Percentiles rank a stretch among this genome's conserved stretches.
These are phyloP conservation scores for Patella caerulea DNA, from an alignment of 2,888 invertebrate species.

Conservation along the genomic window DNA sequence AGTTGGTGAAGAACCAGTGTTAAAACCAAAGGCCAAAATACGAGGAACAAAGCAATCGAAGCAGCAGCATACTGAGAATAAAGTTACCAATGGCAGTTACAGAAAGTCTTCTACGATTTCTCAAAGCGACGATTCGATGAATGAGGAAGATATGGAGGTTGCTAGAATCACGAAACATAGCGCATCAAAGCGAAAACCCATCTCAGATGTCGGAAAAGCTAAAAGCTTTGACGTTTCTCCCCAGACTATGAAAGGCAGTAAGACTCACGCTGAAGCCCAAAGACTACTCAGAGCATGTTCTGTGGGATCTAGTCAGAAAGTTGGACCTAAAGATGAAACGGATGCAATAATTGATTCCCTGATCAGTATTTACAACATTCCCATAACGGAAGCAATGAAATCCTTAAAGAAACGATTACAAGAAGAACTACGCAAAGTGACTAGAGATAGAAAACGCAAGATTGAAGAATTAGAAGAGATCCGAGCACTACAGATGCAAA, in stretches of 20 bases:
- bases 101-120: slow-evolving; percentile 33
- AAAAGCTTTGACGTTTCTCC: slow-evolving; percentile 39
- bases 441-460: slow-evolving; percentile 68
- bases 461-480: slow-evolving; percentile 73
- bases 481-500: slow-evolving; percentile 64
- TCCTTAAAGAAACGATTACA: slow-evolving; percentile 70
- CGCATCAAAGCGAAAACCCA: slow-evolving; percentile 31
- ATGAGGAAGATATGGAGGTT: slow-evolving; percentile 61
- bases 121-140: slow-evolving; percentile 58
- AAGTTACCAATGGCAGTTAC: slow-evolving; percentile 1
- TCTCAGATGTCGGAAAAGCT: slow-evolving; percentile 36
- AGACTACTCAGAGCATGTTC: slow-evolving; percentile 19
- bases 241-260: background rate
- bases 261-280: background rate
- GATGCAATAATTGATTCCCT: slow-evolving; percentile 63
- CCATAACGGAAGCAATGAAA: slow-evolving; percentile 68
- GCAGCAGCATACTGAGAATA: slow-evolving; percentile 14
- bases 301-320: slow-evolving; percentile 31
- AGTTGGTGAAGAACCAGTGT: slow-evolving; percentile 51
- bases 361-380: slow-evolving; percentile 66
- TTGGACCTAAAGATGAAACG: slow-evolving; percentile 56
- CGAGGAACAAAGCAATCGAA: slow-evolving; percentile 29
- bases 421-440: slow-evolving; percentile 73
- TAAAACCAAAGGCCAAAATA: slow-evolving; percentile 36
- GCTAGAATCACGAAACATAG: slow-evolving; percentile 46